Conservation (phyloP, 2,797 vertebrate species). For the Hozukius guyotensis region DNA sequence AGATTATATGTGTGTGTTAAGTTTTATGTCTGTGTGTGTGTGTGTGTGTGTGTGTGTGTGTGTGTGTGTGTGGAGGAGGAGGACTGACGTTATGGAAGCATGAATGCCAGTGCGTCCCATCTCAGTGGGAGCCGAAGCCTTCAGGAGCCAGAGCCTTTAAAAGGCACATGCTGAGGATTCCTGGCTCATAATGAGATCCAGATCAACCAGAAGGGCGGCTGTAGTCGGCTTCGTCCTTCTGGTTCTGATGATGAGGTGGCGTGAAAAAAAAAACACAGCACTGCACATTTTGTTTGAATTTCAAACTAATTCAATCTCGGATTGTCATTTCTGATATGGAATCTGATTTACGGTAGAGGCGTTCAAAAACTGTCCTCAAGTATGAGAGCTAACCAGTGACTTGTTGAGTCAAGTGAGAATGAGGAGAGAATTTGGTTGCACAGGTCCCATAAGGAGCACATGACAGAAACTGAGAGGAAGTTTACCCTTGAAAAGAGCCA, state of each 20-base stretch:
- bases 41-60: conserved; percentile 1
- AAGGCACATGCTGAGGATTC: conserved; percentile 75
- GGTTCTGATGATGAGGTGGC: conserved; percentile 56
- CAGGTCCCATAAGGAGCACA: not conserved
- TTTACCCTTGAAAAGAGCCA: conserved; percentile 7
- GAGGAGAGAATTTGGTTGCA: conserved; percentile 2
- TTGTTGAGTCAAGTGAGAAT: not conserved
- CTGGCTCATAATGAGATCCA: conserved; percentile 75
- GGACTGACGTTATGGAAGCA: conserved; percentile 40
- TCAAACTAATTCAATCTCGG: conserved; percentile 16
- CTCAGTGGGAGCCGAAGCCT: conserved; percentile 62
- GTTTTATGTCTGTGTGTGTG: not conserved
- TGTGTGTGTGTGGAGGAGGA: conserved; percentile 12
- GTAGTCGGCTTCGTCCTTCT: conserved; percentile 53
- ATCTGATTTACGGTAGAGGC: not conserved
- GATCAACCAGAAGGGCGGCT: conserved; percentile 62
- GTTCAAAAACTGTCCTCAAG: not conserved
- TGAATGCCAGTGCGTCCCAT: conserved; percentile 56
- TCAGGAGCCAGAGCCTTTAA: conserved; percentile 66
- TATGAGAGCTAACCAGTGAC: not conserved
- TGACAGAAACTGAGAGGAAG: conserved; percentile 18
- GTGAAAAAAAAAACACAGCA: conserved; percentile 10
- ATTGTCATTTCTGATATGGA: conserved; percentile 21
- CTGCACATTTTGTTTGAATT: conserved; percentile 18
- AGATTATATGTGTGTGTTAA: conserved; percentile 8